A percentile compares a stretch with the other conserved stretches of the same genome.
Evolutionary conservation across 2,797 vertebrate species (phyloP).

Genomic region (Tangara arthus): DNA sequence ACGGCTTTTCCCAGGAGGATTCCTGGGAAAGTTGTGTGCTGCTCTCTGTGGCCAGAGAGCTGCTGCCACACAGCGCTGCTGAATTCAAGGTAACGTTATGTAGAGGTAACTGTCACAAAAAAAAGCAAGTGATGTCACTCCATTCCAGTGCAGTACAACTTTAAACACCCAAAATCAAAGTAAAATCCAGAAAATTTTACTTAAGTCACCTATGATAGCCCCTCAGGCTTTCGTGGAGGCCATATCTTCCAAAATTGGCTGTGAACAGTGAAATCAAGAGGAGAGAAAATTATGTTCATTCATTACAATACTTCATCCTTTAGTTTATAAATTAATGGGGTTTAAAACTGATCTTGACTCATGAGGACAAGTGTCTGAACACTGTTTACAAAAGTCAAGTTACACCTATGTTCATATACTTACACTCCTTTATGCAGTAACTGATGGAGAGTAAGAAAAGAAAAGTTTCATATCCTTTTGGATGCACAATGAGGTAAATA

Average conservation of each 20-base stretch:
- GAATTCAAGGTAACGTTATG: neutral
- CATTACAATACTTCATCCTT: neutral
- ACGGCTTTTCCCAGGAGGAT: neutral
- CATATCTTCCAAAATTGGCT: neutral
- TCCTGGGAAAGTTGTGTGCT: neutral
- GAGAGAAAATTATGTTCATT: neutral
- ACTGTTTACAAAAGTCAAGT: neutral
- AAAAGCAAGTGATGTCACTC: neutral
- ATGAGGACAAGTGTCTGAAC: neutral
- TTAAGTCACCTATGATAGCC: neutral
- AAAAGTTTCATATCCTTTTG: neutral
- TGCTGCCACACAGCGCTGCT: neutral
- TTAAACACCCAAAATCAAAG: neutral
- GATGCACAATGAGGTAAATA: neutral
- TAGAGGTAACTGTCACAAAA: neutral
- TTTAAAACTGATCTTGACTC: neutral
- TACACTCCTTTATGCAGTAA: neutral
- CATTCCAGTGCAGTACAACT: neutral
- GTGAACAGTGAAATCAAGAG: neutral
- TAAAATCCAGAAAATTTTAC: neutral
- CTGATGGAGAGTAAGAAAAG: neutral
- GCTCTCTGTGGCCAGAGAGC: neutral
- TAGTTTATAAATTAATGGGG: neutral
- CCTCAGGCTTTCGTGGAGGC: neutral
- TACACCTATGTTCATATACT: neutral